Percentiles rank a stretch among this genome's conserved stretches.
These are phyloP conservation scores for Hirtodrosophila trivittata DNA, from an alignment of 2,888 invertebrate species.

Conservation along the genomic window DNA sequence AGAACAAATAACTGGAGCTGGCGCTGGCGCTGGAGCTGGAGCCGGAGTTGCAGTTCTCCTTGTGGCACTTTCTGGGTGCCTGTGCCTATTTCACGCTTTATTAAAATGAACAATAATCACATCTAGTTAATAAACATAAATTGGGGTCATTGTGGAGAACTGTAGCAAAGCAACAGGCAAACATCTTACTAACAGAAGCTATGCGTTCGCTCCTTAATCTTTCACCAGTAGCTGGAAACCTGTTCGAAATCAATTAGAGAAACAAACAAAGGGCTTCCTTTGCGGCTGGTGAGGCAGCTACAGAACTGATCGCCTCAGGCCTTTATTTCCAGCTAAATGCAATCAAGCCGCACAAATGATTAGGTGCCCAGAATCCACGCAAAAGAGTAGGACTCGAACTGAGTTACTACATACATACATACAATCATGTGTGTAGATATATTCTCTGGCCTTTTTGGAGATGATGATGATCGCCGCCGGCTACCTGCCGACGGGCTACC, in stretches of 20 bases:
- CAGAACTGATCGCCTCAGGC: constrained; percentile 14
- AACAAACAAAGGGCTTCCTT: constrained; percentile 39
- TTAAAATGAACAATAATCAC: constrained; percentile 51
- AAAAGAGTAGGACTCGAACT: constrained; percentile 7
- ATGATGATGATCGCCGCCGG: background rate
- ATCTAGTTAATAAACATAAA: too few species aligned
- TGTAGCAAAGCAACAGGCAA: constrained; percentile 57
- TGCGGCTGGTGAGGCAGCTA: background rate
- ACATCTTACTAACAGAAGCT: constrained; percentile 10
- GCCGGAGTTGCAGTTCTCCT: background rate
- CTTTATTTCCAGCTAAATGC: constrained; percentile 44
- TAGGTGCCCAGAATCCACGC: constrained; percentile 52
- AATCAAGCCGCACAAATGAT: constrained; percentile 58
- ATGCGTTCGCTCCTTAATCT: background rate
- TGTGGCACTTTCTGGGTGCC: constrained; percentile 42
- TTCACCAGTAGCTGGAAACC: constrained; percentile 51
- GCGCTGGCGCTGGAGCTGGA: background rate
- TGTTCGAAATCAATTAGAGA: constrained; percentile 73
- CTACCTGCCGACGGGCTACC: constrained; percentile 22
- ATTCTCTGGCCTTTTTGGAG: background rate
- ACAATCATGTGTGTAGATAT: too few species aligned
- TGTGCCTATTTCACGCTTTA: constrained; percentile 55
- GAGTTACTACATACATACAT: too few species aligned
- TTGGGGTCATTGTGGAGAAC: constrained; percentile 19
- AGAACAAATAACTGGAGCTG: background rate